Base-by-base conservation (phyloP, 2,797 vertebrate genomes). In the Carapus acus region DNA sequence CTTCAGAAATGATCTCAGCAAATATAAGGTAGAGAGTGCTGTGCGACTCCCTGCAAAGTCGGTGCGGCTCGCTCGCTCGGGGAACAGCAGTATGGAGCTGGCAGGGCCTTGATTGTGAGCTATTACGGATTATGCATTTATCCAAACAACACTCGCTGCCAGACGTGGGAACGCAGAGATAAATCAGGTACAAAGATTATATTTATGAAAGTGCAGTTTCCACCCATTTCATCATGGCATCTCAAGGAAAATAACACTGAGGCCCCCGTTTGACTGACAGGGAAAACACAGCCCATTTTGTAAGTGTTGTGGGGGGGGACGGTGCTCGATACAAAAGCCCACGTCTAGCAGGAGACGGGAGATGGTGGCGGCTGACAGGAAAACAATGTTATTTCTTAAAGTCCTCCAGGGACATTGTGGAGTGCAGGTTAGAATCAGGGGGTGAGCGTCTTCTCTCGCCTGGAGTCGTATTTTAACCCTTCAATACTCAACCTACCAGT, bases 191-290 rank as follows among this genome's bases (percentile, higher is more conserved):
- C 52, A 55, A 15, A 37, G 43, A 38, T 42, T 47, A 55, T 51
- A 49, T 52, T 65, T 44, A 57, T 29, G 18, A 68, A n/a, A 37
- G 54, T 21, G 29, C 12, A 22, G 57, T 80, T 83, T 74, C 73
- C 43, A 45, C 47, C 15, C 20, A 75, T 80, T 82, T 78, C 74
- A 73, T 78, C 74, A 81, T 67, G n/a, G 48, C 65, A 67, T 59
- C n/a, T 58, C 49, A 48, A 67, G 53, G 49, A 68, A 65, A 69
- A 75, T 55, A 59, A 67, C 34, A 48, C 18, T 37, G 29, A 36
- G 64, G n/a, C 51, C 40, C 67, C 60, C 7, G 56, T 67, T 51
- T 70, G 69, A 80, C 73, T 69, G 74, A 73, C 61, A 74, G 58
- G 54, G 39, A 59, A 66, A 78, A 71, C 43, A 39, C 37, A 54